These are phyloP conservation scores for Lordiphosa collinella DNA, from an alignment of 1,140 invertebrate species.

Conservation along the genomic window DNA sequence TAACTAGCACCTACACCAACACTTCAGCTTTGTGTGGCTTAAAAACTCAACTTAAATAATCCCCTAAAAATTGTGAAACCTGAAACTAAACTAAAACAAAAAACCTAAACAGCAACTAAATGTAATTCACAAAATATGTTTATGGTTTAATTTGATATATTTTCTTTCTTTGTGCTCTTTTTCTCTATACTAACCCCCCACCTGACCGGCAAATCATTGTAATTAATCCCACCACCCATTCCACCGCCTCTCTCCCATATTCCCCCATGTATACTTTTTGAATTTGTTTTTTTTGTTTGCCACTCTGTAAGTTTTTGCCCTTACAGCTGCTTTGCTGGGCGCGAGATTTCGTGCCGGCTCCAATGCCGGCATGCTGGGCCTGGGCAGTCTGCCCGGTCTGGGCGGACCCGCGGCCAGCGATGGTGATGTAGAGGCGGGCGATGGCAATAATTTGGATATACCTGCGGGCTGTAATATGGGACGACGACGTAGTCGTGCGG, in stretches of 20 bases:
- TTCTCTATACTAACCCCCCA: conserved; percentile 25
- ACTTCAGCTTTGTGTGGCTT: conserved; percentile 13
- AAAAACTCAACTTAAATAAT: not conserved
- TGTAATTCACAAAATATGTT: conserved; percentile 50
- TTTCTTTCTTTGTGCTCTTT: conserved; percentile 72
- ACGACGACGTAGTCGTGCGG: conserved; percentile 93
- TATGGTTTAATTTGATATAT: conserved; percentile 61
- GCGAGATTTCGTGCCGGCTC: conserved; percentile 83
- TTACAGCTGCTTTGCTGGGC: conserved; percentile 78
- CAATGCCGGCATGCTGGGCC: conserved; percentile 86
- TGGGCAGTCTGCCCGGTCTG: conserved; percentile 85
- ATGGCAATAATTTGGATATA: conserved; percentile 88
- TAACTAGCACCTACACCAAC: not conserved
- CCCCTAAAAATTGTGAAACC: not conserved
- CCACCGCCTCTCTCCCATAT: too few species aligned
- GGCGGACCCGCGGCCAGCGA: conserved; percentile 81
- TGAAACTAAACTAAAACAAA: conserved; percentile 18
- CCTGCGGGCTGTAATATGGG: conserved; percentile 93
- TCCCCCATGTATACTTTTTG: conserved; percentile 6
- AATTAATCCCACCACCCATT: conserved; percentile 25
- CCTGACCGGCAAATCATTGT: conserved; percentile 44
- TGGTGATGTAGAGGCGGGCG: conserved; percentile 84
- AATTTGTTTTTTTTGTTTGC: conserved; percentile 48
- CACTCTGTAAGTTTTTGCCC: conserved; percentile 79
- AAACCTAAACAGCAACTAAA: conserved; percentile 26